phyloP scores from a whole-genome alignment of 2,888 invertebrate species.

The Odontocolon sp. region DNA sequence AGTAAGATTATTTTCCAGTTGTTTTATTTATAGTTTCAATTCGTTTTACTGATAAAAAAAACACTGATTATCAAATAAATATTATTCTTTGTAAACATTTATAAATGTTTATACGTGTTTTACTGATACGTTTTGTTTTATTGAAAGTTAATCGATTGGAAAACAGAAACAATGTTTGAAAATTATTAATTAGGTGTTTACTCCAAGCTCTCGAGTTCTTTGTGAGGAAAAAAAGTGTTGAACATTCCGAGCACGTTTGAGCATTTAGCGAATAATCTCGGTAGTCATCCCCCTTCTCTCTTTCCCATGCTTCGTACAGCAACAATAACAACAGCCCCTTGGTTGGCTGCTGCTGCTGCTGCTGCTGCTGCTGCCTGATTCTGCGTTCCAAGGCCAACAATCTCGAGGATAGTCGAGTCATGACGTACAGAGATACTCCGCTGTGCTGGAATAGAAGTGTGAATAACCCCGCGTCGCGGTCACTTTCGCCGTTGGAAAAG shows the following conservation, averaged over 20 bases:
- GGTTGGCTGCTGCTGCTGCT: background rate
- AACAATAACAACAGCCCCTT: background rate
- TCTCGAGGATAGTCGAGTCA: constrained; percentile 15
- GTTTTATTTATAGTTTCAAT: constrained; percentile 2
- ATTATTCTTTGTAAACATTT: background rate
- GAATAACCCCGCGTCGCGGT: constrained; percentile 36
- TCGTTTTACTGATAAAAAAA: background rate
- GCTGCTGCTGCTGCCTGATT: too few relatives aligned
- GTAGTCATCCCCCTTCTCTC: too few relatives aligned
- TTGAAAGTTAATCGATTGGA: too few relatives aligned
- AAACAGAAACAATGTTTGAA: too few relatives aligned
- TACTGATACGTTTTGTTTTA: too few relatives aligned
- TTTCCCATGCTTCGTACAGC: too few relatives aligned
- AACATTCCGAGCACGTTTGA: background rate
- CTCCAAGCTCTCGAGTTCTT: too few relatives aligned
- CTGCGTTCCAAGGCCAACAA: constrained; percentile 7
- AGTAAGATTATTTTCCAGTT: too few relatives aligned
- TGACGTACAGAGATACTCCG: background rate
- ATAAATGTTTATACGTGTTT: too few relatives aligned
- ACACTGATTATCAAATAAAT: background rate
- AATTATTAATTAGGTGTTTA: too few relatives aligned
- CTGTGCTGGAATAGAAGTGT: constrained; percentile 15
- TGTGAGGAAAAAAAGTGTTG: background rate
- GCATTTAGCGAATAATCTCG: too few relatives aligned
- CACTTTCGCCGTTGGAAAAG: constrained; percentile 53